Conservation (phyloP, 2,113 vertebrate genomes). For the Tragulus kanchil region DNA sequence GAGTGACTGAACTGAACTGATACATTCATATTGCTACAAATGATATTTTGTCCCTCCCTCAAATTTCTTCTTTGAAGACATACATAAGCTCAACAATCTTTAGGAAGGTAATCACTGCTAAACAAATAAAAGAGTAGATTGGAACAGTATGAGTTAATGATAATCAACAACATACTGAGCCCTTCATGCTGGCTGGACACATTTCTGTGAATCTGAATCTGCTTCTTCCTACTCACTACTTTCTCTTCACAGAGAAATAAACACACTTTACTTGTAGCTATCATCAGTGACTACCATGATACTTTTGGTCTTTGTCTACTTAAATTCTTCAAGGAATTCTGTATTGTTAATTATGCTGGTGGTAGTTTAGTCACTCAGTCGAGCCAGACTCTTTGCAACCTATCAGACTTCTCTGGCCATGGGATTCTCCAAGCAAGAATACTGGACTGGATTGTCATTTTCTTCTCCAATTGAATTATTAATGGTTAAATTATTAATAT, state of each 20-base stretch:
- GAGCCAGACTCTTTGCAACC: background rate
- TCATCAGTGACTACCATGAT: background rate
- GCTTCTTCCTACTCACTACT: background rate
- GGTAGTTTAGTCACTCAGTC: background rate
- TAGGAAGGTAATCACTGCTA: background rate
- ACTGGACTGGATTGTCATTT: background rate
- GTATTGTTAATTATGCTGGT: background rate
- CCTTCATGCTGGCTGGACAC: background rate
- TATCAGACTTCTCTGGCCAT: background rate
- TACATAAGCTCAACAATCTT: background rate
- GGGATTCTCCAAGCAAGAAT: background rate
- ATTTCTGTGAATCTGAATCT: background rate
- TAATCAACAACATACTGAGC: background rate
- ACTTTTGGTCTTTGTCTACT: background rate
- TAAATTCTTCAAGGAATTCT: background rate
- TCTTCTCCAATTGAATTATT: background rate
- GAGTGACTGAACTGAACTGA: background rate
- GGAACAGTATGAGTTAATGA: background rate
- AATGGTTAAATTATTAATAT: background rate
- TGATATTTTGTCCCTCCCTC: background rate
- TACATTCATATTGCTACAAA: background rate
- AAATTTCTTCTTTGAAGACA: background rate
- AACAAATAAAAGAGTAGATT: background rate
- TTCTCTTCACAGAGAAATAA: background rate
- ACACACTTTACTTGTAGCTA: background rate